Evolutionary conservation across 2,113 vertebrate species (phyloP).

Genomic region (Anguilla rostrata): DNA sequence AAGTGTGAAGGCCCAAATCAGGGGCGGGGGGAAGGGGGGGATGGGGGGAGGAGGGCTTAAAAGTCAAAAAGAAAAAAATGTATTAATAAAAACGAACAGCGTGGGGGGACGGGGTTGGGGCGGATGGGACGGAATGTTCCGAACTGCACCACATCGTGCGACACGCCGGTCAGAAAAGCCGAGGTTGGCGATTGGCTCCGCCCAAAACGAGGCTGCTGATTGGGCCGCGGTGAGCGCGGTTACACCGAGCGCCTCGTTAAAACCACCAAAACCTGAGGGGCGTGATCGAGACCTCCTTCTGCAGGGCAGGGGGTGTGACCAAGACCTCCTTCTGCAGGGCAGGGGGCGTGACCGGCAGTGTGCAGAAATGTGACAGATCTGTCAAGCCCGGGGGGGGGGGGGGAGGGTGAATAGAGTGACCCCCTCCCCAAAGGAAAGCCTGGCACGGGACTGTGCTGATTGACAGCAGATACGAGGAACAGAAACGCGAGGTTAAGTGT

Average conservation of each 20-base stretch:
- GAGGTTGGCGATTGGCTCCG: slow-evolving; percentile 79
- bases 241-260: slow-evolving; percentile 79
- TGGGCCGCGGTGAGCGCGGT: slow-evolving; percentile 13
- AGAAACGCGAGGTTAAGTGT: slow-evolving; percentile 38
- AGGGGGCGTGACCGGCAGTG: slow-evolving; percentile 13
- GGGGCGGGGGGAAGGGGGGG: too few relatives aligned
- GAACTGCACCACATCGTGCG: slow-evolving; percentile 68
- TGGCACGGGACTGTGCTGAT: slow-evolving; percentile 68
- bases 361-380: slow-evolving; percentile 21
- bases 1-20: slow-evolving; percentile 31
- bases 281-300: too few relatives aligned
- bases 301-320: background rate
- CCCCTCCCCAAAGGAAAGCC: slow-evolving; percentile 31
- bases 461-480: slow-evolving; percentile 66
- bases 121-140: slow-evolving; percentile 32
- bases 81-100: background rate
- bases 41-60: background rate
- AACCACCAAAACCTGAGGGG: slow-evolving; percentile 25
- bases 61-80: background rate
- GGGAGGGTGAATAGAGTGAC: background rate
- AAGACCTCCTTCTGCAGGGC: slow-evolving; percentile 41
- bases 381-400: slow-evolving; percentile 11
- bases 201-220: slow-evolving; percentile 80
- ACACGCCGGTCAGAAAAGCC: slow-evolving; percentile 91
- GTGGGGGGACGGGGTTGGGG: background rate